Base-by-base conservation (phyloP, 2,797 vertebrate species). In the Gymnoscopelus braueri region DNA sequence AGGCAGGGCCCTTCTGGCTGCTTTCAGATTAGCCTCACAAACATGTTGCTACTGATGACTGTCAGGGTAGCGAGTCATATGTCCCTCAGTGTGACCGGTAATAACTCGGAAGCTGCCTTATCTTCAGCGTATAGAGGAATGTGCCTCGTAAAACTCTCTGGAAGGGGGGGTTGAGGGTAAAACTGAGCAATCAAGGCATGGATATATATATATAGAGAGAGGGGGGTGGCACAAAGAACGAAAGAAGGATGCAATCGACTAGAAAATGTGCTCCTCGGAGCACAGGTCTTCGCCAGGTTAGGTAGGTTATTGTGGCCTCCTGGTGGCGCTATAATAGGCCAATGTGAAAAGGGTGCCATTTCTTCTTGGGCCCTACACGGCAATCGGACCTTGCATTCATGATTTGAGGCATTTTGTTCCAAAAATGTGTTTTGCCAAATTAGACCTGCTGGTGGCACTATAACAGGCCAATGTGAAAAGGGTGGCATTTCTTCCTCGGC, bases 51-150 rank as follows among this genome's bases (percentile, higher is more conserved):
- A 9, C 49, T 55, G 53, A 48, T 5, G 48, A 52, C 32, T 10
- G 57, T n/a, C 3, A 56, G 49, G 70, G 48, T n/a, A 77, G 5
- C 23, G 26, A 72, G n/a, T 49, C 14, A 52, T 72, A 57, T 52
- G 48, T 68, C 12, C 12, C 15, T 39, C 23, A 14, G 3, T 55
- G 59, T 11, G 11, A 14, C 14, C 29, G 6, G 57, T 59, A 35
- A 58, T 58, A 35, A 58, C 26, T 32, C 12, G 9, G 56, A 35
- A 29, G 29, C 13, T 12, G 24, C 56, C 13, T 6, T 29, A 35
- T 58, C 11, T 58, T 3, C 26, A 2, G 56, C 32, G 26, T 14
- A 32, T 14, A 32, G 19, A 35, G 47, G 72, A 53, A 56, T 24
- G 48, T 50, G 60, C 23, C 44, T 0, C 48, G 10, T 11, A 14